phyloP scores from a whole-genome alignment of 1,140 invertebrate genomes.

The Copidosoma floridanum region DNA sequence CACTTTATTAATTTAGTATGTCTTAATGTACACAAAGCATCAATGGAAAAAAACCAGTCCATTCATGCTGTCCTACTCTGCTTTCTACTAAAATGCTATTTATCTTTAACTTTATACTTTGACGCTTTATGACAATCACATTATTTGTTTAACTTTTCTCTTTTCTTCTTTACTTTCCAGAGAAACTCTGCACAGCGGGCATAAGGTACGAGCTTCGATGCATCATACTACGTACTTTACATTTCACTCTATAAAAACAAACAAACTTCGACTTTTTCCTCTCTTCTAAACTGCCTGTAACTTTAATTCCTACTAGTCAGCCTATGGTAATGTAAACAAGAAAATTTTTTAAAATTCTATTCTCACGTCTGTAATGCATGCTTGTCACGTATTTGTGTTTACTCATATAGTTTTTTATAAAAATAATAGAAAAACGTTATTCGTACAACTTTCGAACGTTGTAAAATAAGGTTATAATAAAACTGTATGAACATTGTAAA shows the following conservation, averaged over 20 bases:
- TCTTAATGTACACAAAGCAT: conserved; percentile 6
- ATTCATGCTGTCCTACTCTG: conserved; percentile 11
- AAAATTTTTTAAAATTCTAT: no score
- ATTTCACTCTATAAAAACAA: conserved; percentile 33
- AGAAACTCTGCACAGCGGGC: conserved; percentile 54
- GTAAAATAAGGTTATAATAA: no score
- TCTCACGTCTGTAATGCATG: no score
- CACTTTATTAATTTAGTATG: conserved; percentile 1
- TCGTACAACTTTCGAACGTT: not conserved
- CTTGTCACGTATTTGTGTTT: no score
- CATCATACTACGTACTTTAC: conserved; percentile 33
- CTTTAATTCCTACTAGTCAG: conserved; percentile 12
- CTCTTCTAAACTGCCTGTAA: conserved; percentile 26
- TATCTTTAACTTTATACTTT: conserved; percentile 14
- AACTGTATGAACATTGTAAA: no score
- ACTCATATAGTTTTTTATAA: no score
- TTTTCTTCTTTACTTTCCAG: conserved; percentile 56
- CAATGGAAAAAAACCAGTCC: no score
- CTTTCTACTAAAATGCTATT: conserved; percentile 1
- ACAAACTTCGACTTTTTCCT: conserved; percentile 10
- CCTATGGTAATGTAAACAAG: conserved; percentile 8
- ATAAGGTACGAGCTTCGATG: conserved; percentile 51
- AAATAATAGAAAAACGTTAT: not conserved
- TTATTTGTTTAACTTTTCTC: conserved; percentile 51
- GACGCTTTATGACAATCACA: conserved; percentile 3